Conservation (phyloP, 2,888 invertebrate genomes). For the Lucinisca nassula region DNA sequence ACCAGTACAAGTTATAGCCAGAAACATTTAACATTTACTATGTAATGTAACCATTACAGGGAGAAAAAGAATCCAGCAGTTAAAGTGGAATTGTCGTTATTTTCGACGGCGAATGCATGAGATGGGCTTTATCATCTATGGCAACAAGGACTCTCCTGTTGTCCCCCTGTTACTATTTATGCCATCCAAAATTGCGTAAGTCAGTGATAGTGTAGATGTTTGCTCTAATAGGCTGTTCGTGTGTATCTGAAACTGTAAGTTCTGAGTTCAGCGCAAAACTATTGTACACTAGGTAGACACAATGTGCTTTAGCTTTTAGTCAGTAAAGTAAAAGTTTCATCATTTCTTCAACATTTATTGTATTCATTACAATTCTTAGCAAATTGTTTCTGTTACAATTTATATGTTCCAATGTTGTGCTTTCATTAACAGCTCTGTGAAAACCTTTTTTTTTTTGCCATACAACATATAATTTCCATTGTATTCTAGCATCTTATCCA, state of each 20-base stretch:
- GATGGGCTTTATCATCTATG: conserved; percentile 97
- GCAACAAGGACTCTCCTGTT: conserved; percentile 98
- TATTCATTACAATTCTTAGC: background rate
- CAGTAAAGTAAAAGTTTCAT: background rate
- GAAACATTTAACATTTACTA: background rate
- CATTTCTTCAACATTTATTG: background rate
- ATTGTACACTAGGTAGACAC: background rate
- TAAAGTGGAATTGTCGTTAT: conserved; percentile 94
- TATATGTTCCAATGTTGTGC: too few species aligned
- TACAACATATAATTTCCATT: too few species aligned
- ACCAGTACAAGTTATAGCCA: background rate
- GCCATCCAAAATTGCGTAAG: conserved; percentile 74
- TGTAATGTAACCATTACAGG: conserved; percentile 83
- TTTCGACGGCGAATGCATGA: conserved; percentile 94
- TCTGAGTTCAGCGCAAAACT: background rate
- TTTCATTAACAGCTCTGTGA: too few species aligned
- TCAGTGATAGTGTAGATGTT: conserved; percentile 24
- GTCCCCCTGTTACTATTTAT: conserved; percentile 98
- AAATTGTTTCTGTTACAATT: too few species aligned
- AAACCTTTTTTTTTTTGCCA: too few species aligned
- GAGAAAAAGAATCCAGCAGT: conserved; percentile 90
- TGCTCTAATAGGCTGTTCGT: background rate
- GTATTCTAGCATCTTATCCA: too few species aligned
- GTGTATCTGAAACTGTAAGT: background rate
- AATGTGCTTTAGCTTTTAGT: background rate